Percentiles rank a stretch among this genome's conserved stretches.
These are phyloP conservation scores for Falcunculus frontatus DNA, from an alignment of 2,113 vertebrate genomes.

Conservation along the genomic window DNA sequence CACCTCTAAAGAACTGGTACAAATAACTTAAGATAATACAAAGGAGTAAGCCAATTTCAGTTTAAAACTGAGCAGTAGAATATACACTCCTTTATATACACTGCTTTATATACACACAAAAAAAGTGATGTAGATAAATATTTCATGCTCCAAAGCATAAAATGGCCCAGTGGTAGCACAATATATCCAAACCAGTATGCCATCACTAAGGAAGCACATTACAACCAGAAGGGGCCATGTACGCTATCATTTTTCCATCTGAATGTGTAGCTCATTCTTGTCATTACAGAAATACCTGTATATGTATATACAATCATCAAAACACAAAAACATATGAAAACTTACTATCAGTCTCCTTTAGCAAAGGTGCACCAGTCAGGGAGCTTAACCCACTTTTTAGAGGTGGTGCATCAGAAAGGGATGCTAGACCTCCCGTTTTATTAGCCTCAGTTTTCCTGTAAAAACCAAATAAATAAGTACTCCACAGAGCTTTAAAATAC, in stretches of 20 bases:
- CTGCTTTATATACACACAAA: not conserved
- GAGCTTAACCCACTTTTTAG: slow-evolving; percentile 61
- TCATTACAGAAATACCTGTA: not conserved
- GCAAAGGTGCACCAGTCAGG: slow-evolving; percentile 40
- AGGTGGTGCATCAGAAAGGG: slow-evolving; percentile 57
- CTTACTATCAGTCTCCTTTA: slow-evolving; percentile 74
- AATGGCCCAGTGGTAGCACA: not conserved
- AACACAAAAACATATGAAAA: not conserved
- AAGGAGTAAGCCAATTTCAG: not conserved
- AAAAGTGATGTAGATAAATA: not conserved
- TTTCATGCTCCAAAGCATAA: not conserved
- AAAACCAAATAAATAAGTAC: not conserved
- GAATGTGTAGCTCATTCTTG: not conserved
- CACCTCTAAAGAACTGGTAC: not conserved
- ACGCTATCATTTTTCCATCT: not conserved
- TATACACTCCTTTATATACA: not conserved
- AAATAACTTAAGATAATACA: not conserved
- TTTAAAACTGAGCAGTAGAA: not conserved
- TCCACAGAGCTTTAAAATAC: not conserved
- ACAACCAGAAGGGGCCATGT: not conserved
- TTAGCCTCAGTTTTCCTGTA: slow-evolving; percentile 76
- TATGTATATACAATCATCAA: not conserved
- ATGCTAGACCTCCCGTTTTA: slow-evolving; percentile 51
- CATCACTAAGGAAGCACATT: not conserved
- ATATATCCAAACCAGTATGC: not conserved